Conservation (phyloP, 2,113 vertebrate genomes). For the Boleophthalmus pectinirostris region DNA sequence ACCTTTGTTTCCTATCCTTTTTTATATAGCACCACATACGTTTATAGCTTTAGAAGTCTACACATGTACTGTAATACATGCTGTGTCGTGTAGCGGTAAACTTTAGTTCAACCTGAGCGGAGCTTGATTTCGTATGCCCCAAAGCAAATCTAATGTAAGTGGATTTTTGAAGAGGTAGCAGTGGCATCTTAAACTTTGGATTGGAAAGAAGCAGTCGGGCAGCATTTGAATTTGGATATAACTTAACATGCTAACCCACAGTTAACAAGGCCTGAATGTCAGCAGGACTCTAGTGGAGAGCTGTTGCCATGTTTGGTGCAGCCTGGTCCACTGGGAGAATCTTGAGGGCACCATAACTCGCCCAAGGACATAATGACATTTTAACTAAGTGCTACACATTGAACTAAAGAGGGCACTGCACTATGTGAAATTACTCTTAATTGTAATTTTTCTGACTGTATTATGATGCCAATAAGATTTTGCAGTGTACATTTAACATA, state of each 20-base stretch:
- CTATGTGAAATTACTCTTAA: not conserved
- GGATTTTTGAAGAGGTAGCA: not conserved
- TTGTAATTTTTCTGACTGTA: too few species aligned
- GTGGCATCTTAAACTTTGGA: not conserved
- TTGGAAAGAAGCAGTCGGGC: not conserved
- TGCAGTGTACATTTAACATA: too few species aligned
- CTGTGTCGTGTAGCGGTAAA: constrained; percentile 6
- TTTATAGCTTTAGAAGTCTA: constrained; percentile 9
- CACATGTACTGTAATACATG: not conserved
- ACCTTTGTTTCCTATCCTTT: constrained; percentile 17
- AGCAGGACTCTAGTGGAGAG: not conserved
- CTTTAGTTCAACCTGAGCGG: constrained; percentile 15
- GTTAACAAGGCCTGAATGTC: constrained; percentile 7
- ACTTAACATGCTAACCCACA: not conserved
- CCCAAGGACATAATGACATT: constrained; percentile 6
- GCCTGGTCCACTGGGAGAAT: not conserved
- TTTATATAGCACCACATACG: constrained; percentile 17
- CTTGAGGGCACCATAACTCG: not conserved
- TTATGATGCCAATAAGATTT: too few species aligned
- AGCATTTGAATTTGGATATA: not conserved
- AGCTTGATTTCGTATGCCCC: constrained; percentile 14
- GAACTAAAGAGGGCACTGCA: not conserved
- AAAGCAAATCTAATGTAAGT: not conserved
- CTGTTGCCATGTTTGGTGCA: constrained; percentile 3
- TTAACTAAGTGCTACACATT: not conserved